Percentiles rank a stretch among this genome's conserved stretches.
Conservation (phyloP, 2,888 invertebrate species). For the Deilephila porcellus region DNA sequence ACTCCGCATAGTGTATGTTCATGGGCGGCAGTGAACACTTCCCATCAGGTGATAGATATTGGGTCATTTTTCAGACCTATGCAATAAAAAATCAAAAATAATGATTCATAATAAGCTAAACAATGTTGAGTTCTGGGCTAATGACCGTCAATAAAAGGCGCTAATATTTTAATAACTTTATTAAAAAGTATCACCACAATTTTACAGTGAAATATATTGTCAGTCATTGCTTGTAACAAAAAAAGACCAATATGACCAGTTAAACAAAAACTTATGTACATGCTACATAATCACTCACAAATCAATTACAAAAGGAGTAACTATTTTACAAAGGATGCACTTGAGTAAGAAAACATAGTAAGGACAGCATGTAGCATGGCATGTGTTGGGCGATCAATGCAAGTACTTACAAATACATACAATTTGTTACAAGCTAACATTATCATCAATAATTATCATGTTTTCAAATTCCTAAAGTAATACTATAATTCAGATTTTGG, state of each 20-base stretch:
- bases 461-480: conserved; percentile 8
- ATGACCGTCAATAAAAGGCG: conserved; percentile 28
- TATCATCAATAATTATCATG: conserved; percentile 1
- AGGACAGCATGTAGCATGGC: conserved; percentile 35
- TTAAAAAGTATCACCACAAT: conserved; percentile 78
- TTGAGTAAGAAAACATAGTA: conserved; percentile 38
- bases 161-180: conserved; percentile 62
- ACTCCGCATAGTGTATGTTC: no score
- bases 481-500: conserved; percentile 22
- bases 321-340: conserved; percentile 33
- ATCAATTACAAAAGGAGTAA: conserved; percentile 37
- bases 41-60: no score
- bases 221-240: conserved; percentile 61
- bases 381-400: conserved; percentile 25
- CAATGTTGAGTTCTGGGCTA: background rate
- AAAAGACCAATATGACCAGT: conserved; percentile 38
- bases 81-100: no score
- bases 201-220: conserved; percentile 72
- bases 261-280: conserved; percentile 40
- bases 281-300: conserved; percentile 38
- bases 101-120: no score
- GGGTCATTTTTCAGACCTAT: no score
- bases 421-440: conserved; percentile 20
- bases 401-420: conserved; percentile 23
- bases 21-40: no score